phyloP scores from a whole-genome alignment of 1,140 invertebrate genomes.

The Lanistes nyassanus region DNA sequence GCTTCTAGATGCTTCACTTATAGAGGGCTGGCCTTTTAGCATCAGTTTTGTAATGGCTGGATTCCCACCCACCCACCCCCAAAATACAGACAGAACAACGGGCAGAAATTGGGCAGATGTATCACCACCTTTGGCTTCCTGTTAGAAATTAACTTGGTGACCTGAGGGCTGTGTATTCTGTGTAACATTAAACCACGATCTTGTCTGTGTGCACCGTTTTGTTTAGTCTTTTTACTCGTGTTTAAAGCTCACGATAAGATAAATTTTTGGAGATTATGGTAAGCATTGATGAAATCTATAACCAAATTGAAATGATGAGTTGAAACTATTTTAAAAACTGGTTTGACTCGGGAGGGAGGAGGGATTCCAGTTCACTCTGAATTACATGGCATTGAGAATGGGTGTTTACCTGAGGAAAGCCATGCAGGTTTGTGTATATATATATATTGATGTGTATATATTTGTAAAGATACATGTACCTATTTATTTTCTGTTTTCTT shows the following conservation, averaged over 20 bases:
- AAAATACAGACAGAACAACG: no score
- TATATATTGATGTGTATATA: not conserved
- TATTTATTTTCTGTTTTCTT: no score
- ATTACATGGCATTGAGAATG: not conserved
- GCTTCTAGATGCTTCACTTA: not conserved
- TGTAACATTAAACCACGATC: no score
- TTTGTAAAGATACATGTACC: conserved; percentile 11
- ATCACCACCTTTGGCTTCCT: no score
- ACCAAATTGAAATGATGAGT: not conserved
- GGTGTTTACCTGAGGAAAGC: not conserved
- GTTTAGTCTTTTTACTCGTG: no score
- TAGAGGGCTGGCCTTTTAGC: not conserved
- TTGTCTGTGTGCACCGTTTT: no score
- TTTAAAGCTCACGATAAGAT: no score
- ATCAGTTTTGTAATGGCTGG: not conserved
- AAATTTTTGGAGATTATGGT: no score
- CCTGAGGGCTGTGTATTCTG: no score
- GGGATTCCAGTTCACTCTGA: not conserved
- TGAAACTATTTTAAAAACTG: not conserved
- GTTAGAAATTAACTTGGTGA: no score
- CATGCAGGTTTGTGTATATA: not conserved
- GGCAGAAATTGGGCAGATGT: no score
- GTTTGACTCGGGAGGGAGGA: not conserved
- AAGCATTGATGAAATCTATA: no score
- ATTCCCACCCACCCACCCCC: not conserved